phyloP scores from a whole-genome alignment of 2,113 vertebrate species.

The Gadus chalcogrammus region DNA sequence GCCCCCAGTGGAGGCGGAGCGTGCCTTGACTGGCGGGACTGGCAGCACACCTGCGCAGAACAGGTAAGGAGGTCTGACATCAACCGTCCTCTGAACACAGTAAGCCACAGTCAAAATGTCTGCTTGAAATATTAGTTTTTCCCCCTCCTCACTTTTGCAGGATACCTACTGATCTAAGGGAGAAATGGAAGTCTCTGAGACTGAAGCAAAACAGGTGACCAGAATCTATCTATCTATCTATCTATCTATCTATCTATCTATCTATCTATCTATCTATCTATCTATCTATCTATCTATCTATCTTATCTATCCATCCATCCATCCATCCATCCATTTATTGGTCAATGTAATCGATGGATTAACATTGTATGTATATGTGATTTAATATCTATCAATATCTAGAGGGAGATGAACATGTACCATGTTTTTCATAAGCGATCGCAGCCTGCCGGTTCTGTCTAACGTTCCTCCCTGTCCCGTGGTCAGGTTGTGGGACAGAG shows the following conservation, averaged over 20 bases:
- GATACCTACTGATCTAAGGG: slow-evolving; percentile 29
- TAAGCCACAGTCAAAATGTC: background rate
- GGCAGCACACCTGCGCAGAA: slow-evolving; percentile 9
- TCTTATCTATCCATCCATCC: too few relatives aligned
- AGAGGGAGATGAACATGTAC: too few relatives aligned
- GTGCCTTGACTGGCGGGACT: slow-evolving; percentile 7
- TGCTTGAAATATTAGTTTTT: slow-evolving; percentile 3
- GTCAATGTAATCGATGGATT: too few relatives aligned
- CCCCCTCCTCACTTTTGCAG: slow-evolving; percentile 38
- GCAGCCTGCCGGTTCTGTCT: too few relatives aligned
- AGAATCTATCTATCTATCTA: background rate
- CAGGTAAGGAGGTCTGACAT: slow-evolving; percentile 31
- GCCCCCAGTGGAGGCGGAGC: background rate
- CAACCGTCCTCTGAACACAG: background rate
- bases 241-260: too few relatives aligned
- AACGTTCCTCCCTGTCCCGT: slow-evolving; percentile 8
- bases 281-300: too few relatives aligned
- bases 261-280: too few relatives aligned
- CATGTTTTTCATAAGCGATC: too few relatives aligned
- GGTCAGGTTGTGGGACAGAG: slow-evolving; percentile 81
- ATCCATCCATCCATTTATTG: too few relatives aligned
- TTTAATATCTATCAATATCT: too few relatives aligned
- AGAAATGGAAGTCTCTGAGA: slow-evolving; percentile 59
- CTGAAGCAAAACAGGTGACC: slow-evolving; percentile 62
- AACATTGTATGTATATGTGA: too few relatives aligned